A percentile compares a stretch with the other conserved stretches of the same genome.
These are phyloP conservation scores for Drosophila anomalata DNA, from an alignment of 2,888 invertebrate genomes.

Conservation along the genomic window DNA sequence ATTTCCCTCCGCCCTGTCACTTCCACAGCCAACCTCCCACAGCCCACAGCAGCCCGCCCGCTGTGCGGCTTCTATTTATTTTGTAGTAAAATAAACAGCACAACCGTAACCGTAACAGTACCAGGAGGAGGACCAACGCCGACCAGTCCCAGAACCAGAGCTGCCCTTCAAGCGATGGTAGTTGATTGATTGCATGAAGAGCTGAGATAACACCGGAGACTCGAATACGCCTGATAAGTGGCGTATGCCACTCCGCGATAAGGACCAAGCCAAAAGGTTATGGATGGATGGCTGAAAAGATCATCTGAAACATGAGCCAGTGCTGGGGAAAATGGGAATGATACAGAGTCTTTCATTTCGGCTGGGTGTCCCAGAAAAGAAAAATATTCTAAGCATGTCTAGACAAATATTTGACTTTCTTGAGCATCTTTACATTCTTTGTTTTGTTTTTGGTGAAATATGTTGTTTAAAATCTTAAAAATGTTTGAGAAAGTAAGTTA, in stretches of 20 bases:
- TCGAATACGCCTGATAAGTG: conserved; percentile 22
- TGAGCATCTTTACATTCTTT: background rate
- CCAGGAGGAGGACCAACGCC: conserved; percentile 5
- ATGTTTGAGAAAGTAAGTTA: too few species aligned
- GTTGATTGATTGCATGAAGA: conserved; percentile 38
- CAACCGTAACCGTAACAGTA: conserved; percentile 26
- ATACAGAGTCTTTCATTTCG: background rate
- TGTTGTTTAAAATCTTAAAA: too few species aligned
- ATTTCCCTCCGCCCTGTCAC: conserved; percentile 49
- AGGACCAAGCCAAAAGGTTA: conserved; percentile 9
- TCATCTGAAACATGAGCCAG: conserved; percentile 7
- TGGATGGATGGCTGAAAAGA: conserved; percentile 15
- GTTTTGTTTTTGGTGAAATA: background rate
- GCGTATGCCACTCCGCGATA: conserved; percentile 7
- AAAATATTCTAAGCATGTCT: background rate
- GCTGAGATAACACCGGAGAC: conserved; percentile 18
- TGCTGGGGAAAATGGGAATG: background rate
- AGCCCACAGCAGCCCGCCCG: conserved; percentile 11
- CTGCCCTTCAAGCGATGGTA: conserved; percentile 27
- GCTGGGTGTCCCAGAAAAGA: background rate
- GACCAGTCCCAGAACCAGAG: background rate
- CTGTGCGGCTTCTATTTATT: conserved; percentile 54
- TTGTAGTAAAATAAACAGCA: conserved; percentile 68
- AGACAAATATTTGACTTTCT: background rate
- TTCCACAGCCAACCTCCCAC: conserved; percentile 8